Evolutionary conservation across 2,888 invertebrate species (phyloP).

Genomic region (Phortica magna): DNA sequence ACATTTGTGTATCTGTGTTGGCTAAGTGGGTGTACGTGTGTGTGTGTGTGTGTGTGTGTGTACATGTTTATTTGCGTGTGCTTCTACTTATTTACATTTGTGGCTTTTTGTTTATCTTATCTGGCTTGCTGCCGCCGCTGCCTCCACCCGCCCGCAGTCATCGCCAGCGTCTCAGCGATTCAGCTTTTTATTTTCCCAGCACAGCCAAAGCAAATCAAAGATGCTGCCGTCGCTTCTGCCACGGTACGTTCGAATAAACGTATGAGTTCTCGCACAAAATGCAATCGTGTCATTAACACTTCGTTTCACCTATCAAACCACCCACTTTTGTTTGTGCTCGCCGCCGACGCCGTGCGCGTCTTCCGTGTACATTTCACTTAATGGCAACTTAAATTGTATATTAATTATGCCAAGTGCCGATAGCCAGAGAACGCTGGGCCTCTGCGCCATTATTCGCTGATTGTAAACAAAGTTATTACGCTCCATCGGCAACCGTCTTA

Average conservation of each 20-base stretch:
- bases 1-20: neutral
- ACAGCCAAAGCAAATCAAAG: too few species aligned
- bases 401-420: conserved; percentile 22
- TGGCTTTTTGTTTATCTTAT: conserved; percentile 23
- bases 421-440: conserved; percentile 2
- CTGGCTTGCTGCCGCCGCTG: conserved; percentile 37
- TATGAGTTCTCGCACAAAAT: neutral
- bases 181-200: too few species aligned
- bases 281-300: neutral
- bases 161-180: too few species aligned
- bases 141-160: neutral
- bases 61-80: conserved; percentile 22
- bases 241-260: neutral
- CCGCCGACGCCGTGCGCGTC: too few species aligned
- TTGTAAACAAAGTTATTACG: neutral
- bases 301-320: neutral
- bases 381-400: conserved; percentile 24
- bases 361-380: conserved; percentile 12
- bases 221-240: neutral
- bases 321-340: neutral
- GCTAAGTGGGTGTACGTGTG: neutral
- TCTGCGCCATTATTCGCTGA: neutral
- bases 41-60: neutral
- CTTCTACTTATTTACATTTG: conserved; percentile 25
- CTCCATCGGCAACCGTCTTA: neutral